These are phyloP conservation scores for Chelon auratus DNA, from an alignment of 2,797 vertebrate species.

Conservation along the genomic window DNA sequence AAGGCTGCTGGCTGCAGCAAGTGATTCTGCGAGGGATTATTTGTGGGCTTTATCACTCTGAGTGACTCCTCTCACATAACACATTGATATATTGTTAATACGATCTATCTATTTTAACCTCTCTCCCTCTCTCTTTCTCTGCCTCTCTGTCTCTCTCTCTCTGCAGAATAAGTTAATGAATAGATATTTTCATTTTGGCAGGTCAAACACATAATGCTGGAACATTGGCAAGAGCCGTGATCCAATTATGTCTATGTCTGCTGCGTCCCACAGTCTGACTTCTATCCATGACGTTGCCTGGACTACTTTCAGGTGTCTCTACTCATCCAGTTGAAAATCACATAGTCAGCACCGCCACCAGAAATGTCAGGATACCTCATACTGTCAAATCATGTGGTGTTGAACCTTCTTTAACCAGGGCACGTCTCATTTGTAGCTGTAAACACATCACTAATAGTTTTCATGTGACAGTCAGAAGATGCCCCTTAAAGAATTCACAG, in stretches of 20 bases:
- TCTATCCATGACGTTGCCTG: slow-evolving; percentile 62
- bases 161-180: slow-evolving; percentile 1
- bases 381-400: slow-evolving; percentile 1
- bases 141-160: not conserved
- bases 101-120: too few species aligned
- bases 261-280: slow-evolving; percentile 50
- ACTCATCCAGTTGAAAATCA: slow-evolving; percentile 35
- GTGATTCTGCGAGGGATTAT: too few species aligned
- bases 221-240: slow-evolving; percentile 39
- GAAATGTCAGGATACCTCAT: not conserved
- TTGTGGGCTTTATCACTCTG: too few species aligned
- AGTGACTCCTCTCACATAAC: not conserved
- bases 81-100: too few species aligned
- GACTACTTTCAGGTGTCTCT: slow-evolving; percentile 61
- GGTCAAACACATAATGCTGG: slow-evolving; percentile 44
- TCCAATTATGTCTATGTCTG: slow-evolving; percentile 48
- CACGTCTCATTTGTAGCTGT: not conserved
- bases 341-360: slow-evolving; percentile 17
- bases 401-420: slow-evolving; percentile 7
- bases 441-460: not conserved
- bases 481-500: slow-evolving; percentile 21
- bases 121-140: too few species aligned
- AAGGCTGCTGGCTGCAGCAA: too few species aligned
- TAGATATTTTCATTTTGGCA: slow-evolving; percentile 50
- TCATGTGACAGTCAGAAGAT: slow-evolving; percentile 11